Percentiles rank a stretch among this genome's conserved stretches.
Conservation (phyloP, 2,113 vertebrate species). For the Catharus bicknelli region DNA sequence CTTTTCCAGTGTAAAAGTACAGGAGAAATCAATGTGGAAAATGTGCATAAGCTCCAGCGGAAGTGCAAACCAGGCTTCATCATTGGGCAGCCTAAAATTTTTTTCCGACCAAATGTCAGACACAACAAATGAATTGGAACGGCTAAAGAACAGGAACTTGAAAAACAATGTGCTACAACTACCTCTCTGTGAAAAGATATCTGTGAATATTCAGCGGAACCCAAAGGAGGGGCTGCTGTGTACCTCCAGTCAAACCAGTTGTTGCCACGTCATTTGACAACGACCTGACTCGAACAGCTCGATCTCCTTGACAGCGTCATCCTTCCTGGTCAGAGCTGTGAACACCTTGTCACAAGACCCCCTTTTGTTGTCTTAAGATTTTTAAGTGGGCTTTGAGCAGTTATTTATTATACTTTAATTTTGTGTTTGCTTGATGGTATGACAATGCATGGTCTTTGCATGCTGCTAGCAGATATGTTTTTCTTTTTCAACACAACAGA, state of each 20-base stretch:
- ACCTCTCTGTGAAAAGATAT: slow-evolving; percentile 99
- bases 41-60: slow-evolving; percentile 86
- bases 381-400: slow-evolving; percentile 68
- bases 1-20: slow-evolving; percentile 86
- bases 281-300: slow-evolving; percentile 40
- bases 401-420: slow-evolving; percentile 77
- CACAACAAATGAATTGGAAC: slow-evolving; percentile 76
- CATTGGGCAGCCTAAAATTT: slow-evolving; percentile 57
- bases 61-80: slow-evolving; percentile 70
- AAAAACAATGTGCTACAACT: slow-evolving; percentile 93
- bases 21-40: slow-evolving; percentile 92
- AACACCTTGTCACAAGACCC: slow-evolving; percentile 59
- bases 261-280: slow-evolving; percentile 94
- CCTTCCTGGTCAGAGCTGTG: slow-evolving; percentile 68
- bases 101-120: slow-evolving; percentile 83
- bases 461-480: slow-evolving; percentile 78
- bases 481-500: slow-evolving; percentile 61
- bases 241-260: slow-evolving; percentile 87
- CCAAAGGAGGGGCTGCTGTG: slow-evolving; percentile 91
- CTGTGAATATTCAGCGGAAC: slow-evolving; percentile 94
- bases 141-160: slow-evolving; percentile 86
- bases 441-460: slow-evolving; percentile 82
- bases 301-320: slow-evolving; percentile 55
- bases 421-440: slow-evolving; percentile 71
- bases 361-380: slow-evolving; percentile 67